Conservation (phyloP, 1,140 invertebrate species). For the Drosophila melanogaster region DNA sequence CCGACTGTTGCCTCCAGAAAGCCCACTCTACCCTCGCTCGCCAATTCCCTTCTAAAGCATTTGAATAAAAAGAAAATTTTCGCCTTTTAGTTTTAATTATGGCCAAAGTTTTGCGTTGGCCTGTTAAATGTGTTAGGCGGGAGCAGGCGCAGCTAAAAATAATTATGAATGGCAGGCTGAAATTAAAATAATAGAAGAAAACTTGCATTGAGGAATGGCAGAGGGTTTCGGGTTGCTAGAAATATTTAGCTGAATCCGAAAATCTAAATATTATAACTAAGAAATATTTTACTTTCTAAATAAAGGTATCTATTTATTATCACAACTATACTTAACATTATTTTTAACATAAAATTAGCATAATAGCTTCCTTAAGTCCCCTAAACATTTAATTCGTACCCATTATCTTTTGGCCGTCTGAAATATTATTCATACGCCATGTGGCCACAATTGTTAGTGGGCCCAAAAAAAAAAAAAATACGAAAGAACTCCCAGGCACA, state of each 20-base stretch:
- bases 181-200: slow-evolving; percentile 46
- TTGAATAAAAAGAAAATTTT: slow-evolving; percentile 66
- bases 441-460: slow-evolving; percentile 42
- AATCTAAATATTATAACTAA: background rate
- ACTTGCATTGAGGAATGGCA: slow-evolving; percentile 1
- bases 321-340: too few species aligned
- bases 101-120: slow-evolving; percentile 66
- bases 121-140: slow-evolving; percentile 68
- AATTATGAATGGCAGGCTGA: slow-evolving; percentile 61
- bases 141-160: slow-evolving; percentile 51
- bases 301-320: background rate
- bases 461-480: background rate
- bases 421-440: slow-evolving; percentile 57
- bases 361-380: too few species aligned
- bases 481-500: slow-evolving; percentile 6
- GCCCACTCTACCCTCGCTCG: background rate
- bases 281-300: background rate
- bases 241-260: too few species aligned
- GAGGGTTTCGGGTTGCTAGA: background rate
- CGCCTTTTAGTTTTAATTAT: slow-evolving; percentile 75
- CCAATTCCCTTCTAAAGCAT: slow-evolving; percentile 15
- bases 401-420: background rate
- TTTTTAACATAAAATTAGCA: too few species aligned
- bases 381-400: too few species aligned
- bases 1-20: slow-evolving; percentile 49